Conservation (phyloP, 2,797 vertebrate species). For the Acropternis orthonyx region DNA sequence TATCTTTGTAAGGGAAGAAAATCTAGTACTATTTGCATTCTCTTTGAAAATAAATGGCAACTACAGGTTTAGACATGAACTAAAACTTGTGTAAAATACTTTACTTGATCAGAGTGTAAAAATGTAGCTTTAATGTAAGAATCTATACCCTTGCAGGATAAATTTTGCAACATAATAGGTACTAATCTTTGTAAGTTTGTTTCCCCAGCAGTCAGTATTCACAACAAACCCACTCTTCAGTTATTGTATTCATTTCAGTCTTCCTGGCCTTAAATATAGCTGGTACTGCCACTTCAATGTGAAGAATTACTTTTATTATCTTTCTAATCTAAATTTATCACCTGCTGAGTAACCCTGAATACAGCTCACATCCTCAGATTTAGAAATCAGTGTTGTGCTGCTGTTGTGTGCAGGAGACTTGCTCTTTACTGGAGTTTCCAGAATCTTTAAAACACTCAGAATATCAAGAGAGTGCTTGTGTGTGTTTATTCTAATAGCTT, state of each 20-base stretch:
- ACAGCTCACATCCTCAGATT: not conserved
- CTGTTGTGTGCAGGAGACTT: not conserved
- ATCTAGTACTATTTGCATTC: not conserved
- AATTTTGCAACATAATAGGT: not conserved
- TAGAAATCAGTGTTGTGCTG: not conserved
- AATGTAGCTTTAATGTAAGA: not conserved
- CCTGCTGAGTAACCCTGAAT: not conserved
- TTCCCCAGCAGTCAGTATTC: not conserved
- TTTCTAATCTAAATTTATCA: conserved; percentile 2
- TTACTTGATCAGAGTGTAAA: not conserved
- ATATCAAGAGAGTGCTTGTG: not conserved
- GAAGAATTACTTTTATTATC: not conserved
- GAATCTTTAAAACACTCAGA: not conserved
- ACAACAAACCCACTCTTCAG: not conserved
- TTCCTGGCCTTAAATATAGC: not conserved
- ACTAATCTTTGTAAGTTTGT: not conserved
- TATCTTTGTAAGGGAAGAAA: not conserved
- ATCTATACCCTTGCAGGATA: not conserved
- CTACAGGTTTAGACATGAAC: not conserved
- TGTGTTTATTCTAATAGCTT: not conserved
- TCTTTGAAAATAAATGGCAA: not conserved
- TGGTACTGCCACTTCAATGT: not conserved
- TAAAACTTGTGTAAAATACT: not conserved
- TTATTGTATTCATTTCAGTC: not conserved
- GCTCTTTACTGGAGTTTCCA: not conserved